Evolutionary conservation across 2,888 invertebrate species (phyloP).

Genomic region (Ormyrus thymus): DNA sequence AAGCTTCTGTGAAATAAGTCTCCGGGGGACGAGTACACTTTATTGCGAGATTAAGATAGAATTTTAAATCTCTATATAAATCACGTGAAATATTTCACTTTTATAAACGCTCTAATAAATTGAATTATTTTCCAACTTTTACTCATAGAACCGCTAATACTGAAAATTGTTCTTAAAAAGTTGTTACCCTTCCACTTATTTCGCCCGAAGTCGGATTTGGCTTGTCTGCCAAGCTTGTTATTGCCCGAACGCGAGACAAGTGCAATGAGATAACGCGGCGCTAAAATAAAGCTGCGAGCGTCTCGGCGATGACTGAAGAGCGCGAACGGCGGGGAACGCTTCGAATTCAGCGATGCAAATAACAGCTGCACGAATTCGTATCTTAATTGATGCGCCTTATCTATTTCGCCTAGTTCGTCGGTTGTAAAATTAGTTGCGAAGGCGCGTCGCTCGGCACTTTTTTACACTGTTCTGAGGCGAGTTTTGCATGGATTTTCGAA

Average conservation of each 20-base stretch:
- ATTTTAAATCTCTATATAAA: too few relatives aligned
- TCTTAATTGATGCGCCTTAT: too few relatives aligned
- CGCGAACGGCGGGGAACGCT: background rate
- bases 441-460: too few relatives aligned
- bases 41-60: background rate
- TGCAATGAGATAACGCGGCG: conserved; percentile 17
- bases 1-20: conserved; percentile 15
- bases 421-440: too few relatives aligned
- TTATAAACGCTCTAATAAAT: too few relatives aligned
- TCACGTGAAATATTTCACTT: too few relatives aligned
- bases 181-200: background rate
- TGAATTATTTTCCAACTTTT: too few relatives aligned
- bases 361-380: too few relatives aligned
- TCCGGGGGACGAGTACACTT: background rate
- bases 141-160: too few relatives aligned
- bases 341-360: background rate
- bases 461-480: too few relatives aligned
- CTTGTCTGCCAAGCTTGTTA: conserved; percentile 28
- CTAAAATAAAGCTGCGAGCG: background rate
- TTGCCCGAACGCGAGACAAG: conserved; percentile 20
- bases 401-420: too few relatives aligned
- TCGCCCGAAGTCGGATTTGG: conserved; percentile 25
- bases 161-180: background rate
- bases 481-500: too few relatives aligned
- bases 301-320: background rate